Evolutionary conservation across 1,140 invertebrate species (phyloP).

Genomic region (Heliothis virescens): DNA sequence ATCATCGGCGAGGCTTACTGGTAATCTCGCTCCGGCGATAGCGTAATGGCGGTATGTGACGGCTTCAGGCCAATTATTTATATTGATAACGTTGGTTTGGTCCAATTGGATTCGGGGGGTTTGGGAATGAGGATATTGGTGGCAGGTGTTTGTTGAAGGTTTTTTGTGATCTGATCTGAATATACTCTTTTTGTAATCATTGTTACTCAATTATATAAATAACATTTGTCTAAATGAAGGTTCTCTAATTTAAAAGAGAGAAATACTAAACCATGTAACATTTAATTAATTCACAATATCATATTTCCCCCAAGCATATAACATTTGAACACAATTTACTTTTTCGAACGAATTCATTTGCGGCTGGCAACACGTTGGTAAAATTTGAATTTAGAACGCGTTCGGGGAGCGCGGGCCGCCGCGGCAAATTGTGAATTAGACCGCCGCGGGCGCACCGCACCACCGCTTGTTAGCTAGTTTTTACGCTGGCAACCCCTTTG

Average conservation of each 20-base stretch:
- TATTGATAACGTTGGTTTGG: slow-evolving; percentile 34
- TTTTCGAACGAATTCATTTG: slow-evolving; percentile 74
- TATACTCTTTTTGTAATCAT: neutral
- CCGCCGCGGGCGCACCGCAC: slow-evolving; percentile 66
- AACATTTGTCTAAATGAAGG: too few relatives aligned
- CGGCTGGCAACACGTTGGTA: slow-evolving; percentile 54
- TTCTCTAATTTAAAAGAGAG: too few relatives aligned
- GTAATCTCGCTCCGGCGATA: slow-evolving; percentile 36
- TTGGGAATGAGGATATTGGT: neutral
- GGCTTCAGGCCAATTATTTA: slow-evolving; percentile 45
- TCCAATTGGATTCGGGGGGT: slow-evolving; percentile 22
- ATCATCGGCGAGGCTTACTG: slow-evolving; percentile 44
- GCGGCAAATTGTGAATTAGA: slow-evolving; percentile 78
- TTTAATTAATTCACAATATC: slow-evolving; percentile 15
- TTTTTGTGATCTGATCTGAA: neutral
- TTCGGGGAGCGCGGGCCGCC: slow-evolving; percentile 63
- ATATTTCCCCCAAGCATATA: slow-evolving; percentile 27
- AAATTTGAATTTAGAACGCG: slow-evolving; percentile 78
- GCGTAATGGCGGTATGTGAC: slow-evolving; percentile 46
- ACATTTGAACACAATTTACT: slow-evolving; percentile 53
- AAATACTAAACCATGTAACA: neutral
- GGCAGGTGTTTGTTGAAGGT: neutral
- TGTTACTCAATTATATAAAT: too few relatives aligned
- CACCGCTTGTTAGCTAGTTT: slow-evolving; percentile 82
- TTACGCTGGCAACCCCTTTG: slow-evolving; percentile 77